Evolutionary conservation across 30 jellyfish, hydroid and myxozoan species (phyloP).

Genomic region (Aurelia sp.): DNA sequence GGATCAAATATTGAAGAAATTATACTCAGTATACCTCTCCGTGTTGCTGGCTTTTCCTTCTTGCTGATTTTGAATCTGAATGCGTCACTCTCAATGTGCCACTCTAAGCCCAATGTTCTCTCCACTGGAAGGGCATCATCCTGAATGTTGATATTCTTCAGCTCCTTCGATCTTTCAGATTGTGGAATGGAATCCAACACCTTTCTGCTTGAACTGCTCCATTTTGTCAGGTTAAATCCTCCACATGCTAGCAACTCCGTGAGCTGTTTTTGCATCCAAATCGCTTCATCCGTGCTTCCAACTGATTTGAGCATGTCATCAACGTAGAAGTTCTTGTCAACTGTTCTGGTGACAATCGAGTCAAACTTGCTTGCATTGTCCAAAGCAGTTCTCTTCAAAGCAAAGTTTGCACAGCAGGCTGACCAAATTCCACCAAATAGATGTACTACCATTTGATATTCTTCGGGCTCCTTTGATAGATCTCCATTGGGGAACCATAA

Average conservation of each 20-base stretch:
- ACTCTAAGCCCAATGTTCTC: no score
- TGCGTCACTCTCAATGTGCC: no score
- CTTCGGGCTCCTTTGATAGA: conserved; percentile 45
- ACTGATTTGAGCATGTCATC: conserved; percentile 54
- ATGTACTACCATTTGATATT: no score
- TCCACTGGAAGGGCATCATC: no score
- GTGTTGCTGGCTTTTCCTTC: no score
- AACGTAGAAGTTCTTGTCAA: conserved; percentile 46
- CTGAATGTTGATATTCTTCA: conserved; percentile 32
- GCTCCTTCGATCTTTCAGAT: conserved; percentile 38
- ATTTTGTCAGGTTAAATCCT: conserved; percentile 43
- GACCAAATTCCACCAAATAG: conserved; percentile 75
- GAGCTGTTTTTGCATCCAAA: conserved; percentile 22
- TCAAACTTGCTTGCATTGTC: conserved; percentile 10
- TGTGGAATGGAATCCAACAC: conserved; percentile 39
- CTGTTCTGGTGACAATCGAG: conserved; percentile 7
- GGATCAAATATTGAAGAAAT: no score
- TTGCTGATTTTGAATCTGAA: no score
- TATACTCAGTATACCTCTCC: no score
- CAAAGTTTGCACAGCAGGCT: conserved; percentile 64
- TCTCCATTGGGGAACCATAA: conserved; percentile 78
- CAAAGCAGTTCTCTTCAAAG: conserved; percentile 65
- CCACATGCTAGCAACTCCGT: conserved; percentile 50
- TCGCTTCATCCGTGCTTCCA: no score
- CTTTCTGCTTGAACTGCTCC: conserved; percentile 16